Evolutionary conservation across 2,797 vertebrate species (phyloP).

Genomic region (Galago senegalensis): DNA sequence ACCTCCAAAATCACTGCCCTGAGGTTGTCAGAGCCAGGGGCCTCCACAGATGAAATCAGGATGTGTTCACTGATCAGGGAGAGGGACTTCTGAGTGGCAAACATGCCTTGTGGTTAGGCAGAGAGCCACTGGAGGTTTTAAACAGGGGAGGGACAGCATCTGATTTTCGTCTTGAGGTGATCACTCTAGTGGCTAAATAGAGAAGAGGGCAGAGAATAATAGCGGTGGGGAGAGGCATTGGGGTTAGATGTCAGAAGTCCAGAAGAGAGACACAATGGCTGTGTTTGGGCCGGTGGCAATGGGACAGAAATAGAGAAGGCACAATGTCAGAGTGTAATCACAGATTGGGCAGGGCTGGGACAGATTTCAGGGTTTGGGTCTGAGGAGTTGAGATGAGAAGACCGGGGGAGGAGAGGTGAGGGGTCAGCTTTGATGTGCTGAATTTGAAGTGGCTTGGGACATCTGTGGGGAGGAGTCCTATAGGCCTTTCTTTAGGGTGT

Average conservation of each 20-base stretch:
- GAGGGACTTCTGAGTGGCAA: background rate
- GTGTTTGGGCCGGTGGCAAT: background rate
- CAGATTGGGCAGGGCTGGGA: background rate
- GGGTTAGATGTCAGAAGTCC: background rate
- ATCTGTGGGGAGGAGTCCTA: background rate
- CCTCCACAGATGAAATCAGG: background rate
- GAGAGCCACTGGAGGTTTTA: background rate
- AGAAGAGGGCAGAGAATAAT: background rate
- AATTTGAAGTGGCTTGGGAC: background rate
- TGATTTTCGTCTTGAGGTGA: background rate
- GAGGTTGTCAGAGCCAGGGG: background rate
- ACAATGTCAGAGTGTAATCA: background rate
- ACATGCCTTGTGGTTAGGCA: background rate
- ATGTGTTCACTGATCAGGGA: background rate
- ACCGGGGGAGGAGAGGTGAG: too few relatives aligned
- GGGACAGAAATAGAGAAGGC: background rate
- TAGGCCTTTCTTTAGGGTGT: background rate
- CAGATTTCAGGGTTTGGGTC: background rate
- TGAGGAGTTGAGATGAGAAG: background rate
- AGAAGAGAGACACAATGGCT: fast-evolving
- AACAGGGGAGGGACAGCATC: background rate
- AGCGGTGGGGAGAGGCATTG: background rate
- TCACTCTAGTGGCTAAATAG: background rate
- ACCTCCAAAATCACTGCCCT: background rate
- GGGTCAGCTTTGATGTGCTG: background rate